phyloP scores from a whole-genome alignment of 2,797 vertebrate genomes.

The Halcyon chelicuti region DNA sequence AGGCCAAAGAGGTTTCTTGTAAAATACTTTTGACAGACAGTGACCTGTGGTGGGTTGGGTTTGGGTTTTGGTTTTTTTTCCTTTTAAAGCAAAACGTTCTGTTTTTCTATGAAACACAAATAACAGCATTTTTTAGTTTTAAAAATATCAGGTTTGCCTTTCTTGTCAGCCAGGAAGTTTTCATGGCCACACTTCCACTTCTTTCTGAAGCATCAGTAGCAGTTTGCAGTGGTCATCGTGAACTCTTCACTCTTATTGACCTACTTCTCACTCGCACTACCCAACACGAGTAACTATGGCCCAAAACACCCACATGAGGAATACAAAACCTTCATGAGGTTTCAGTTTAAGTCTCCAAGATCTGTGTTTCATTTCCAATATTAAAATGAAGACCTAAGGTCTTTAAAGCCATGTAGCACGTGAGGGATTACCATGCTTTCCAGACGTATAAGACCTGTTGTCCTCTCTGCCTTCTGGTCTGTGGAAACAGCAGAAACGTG shows the following conservation, averaged over 20 bases:
- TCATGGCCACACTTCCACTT: not conserved
- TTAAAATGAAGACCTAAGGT: not conserved
- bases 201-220: not conserved
- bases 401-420: not conserved
- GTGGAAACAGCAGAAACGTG: not conserved
- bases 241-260: not conserved
- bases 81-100: not conserved
- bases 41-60: rapidly evolving
- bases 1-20: not conserved
- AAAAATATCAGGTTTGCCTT: not conserved
- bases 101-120: not conserved
- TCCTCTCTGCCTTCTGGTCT: not conserved
- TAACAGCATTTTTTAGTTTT: not conserved
- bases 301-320: not conserved
- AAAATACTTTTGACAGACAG: not conserved
- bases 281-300: rapidly evolving
- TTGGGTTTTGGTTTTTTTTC: no score
- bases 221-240: rapidly evolving
- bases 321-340: not conserved
- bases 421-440: not conserved
- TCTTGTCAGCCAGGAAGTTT: not conserved
- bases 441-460: not conserved
- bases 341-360: not conserved
- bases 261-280: not conserved
- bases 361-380: not conserved